Conservation (phyloP, 2,113 vertebrate genomes). For the Phalacrocorax pelagicus region DNA sequence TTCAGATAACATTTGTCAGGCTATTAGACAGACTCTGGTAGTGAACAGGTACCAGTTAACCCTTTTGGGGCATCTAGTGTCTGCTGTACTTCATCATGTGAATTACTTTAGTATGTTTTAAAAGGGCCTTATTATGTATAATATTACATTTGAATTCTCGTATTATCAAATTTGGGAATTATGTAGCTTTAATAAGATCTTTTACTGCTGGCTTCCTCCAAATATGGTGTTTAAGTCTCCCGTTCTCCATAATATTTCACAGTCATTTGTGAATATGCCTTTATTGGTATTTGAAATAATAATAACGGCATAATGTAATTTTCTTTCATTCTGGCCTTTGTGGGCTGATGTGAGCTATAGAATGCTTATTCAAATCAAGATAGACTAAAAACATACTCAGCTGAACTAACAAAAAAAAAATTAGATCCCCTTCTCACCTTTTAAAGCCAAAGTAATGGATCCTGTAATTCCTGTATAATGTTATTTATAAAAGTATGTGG, state of each 20-base stretch:
- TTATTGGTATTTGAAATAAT: background rate
- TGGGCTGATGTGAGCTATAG: background rate
- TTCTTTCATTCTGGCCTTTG: background rate
- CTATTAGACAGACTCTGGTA: background rate
- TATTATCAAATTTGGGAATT: background rate
- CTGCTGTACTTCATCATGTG: background rate
- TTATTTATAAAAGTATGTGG: background rate
- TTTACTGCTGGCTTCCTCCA: background rate
- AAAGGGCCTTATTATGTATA: background rate
- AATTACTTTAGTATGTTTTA: background rate
- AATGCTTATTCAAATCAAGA: background rate
- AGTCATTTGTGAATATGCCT: background rate
- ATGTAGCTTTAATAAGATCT: background rate
- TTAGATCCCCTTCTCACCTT: background rate
- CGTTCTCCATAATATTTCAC: background rate
- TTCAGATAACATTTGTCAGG: background rate
- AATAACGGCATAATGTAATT: background rate
- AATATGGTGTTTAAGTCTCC: background rate
- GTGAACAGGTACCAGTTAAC: background rate
- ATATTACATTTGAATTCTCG: background rate
- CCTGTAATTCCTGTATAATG: background rate
- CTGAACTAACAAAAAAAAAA: background rate
- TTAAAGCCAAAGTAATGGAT: background rate
- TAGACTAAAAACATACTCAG: background rate
- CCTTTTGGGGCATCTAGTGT: background rate